Base-by-base conservation (phyloP, 92 coral and sea anemone genomes). In the Epizoanthus ramosus region DNA sequence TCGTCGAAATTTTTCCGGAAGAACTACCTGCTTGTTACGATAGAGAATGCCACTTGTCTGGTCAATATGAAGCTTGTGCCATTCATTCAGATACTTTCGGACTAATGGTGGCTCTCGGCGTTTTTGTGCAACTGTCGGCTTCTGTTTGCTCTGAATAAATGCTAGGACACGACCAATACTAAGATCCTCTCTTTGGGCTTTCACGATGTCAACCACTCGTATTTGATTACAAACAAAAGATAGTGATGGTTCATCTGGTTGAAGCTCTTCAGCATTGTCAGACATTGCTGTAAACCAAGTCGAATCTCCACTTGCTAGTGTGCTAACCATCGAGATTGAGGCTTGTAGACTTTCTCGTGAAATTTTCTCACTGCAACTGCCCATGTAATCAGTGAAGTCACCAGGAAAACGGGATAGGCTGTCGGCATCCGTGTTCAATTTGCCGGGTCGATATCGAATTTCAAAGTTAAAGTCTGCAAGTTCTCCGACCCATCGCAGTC, bases 71-170 rank as follows among this genome's bases (percentile, higher is more conserved):
- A 88, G 80, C 57, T 88, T 80, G 47, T 85, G 83, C 83, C 81
- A 88, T 54, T 79, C 83, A 60, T 54, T 73, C 63, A 85, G 84
- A 66, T 85, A 71, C 80, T 89, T 85, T 23, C 89, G 73, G 19
- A 85, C 92, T 57, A 63, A 56, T 2, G 72, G 72, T 25, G 92
- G 13, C 75, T 86, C 92, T 47, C 69, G 79, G 0, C 65, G 85
- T 43, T 68, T 65, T n/a, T 85, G 45, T 6, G 19, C 28, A 25
- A 85, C 79, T 47, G 89, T 23, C 6, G 69, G 86, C 52, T 74
- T 80, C 4, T 54, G 83, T 59, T 74, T 66, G 23, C 69, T 52
- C 79, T 80, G 85, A 41, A 72, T 57, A 25, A 79, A 28, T 53
- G 64, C 57, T 35, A 89, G 52, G 77, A 86, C 85, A 19, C 85